phyloP scores from a whole-genome alignment of 2,888 invertebrate genomes.

The Spialia ferax region DNA sequence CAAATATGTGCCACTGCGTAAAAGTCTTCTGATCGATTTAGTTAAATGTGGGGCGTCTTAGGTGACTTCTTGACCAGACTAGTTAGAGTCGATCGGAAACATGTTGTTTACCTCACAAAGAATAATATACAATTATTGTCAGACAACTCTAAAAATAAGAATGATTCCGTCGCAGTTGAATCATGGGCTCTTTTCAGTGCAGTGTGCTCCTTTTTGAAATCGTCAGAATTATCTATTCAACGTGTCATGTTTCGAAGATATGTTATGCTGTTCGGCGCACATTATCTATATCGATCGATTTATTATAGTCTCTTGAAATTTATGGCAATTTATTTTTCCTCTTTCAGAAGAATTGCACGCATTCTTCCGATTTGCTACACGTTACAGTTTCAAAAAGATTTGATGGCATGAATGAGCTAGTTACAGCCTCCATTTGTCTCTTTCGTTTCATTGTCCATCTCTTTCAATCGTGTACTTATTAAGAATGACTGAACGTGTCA shows the following conservation, averaged over 20 bases:
- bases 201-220: constrained; percentile 13
- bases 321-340: constrained; percentile 13
- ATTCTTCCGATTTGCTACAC: constrained; percentile 24
- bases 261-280: neutral
- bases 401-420: constrained; percentile 13
- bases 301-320: constrained; percentile 30
- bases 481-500: neutral
- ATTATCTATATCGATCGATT: constrained; percentile 30
- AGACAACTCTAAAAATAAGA: constrained; percentile 63
- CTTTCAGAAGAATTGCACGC: constrained; percentile 55
- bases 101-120: neutral
- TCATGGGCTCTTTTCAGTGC: constrained; percentile 48
- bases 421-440: constrained; percentile 4
- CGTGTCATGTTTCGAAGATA: constrained; percentile 1
- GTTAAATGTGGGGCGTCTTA: neutral
- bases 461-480: neutral
- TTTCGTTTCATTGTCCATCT: constrained; percentile 11
- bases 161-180: constrained; percentile 59
- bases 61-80: constrained; percentile 8
- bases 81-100: constrained; percentile 12
- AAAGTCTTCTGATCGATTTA: constrained; percentile 4
- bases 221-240: constrained; percentile 12
- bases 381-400: constrained; percentile 19
- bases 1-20: neutral
- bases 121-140: constrained; percentile 50